A percentile compares a stretch with the other conserved stretches of the same genome.
Conservation (phyloP, 53 echinoderm and acorn worm genomes). For the Zoroaster sp. region DNA sequence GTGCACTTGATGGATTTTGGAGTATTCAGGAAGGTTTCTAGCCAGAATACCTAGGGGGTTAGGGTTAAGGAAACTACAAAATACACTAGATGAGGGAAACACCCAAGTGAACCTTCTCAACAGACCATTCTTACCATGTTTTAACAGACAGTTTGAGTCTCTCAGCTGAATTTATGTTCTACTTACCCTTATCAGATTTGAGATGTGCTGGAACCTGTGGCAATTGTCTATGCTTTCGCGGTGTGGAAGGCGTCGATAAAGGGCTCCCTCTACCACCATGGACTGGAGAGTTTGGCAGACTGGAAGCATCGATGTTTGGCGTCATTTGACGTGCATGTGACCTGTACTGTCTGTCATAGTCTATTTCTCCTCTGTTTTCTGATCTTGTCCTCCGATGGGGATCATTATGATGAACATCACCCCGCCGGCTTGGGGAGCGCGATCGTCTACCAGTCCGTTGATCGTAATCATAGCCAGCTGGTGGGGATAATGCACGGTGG, state of each 20-base stretch:
- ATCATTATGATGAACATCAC: constrained; percentile 63
- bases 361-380: constrained; percentile 88
- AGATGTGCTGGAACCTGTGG: constrained; percentile 84
- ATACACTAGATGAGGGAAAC: no score
- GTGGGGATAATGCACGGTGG: constrained; percentile 74
- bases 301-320: constrained; percentile 64
- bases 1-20: no score
- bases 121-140: neutral
- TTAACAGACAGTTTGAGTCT: neutral
- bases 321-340: constrained; percentile 56
- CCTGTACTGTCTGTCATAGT: constrained; percentile 86
- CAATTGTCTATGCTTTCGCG: constrained; percentile 88
- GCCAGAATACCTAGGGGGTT: no score
- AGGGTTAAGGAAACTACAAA: no score
- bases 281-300: constrained; percentile 94
- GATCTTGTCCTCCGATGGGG: constrained; percentile 86
- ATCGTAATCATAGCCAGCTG: constrained; percentile 73
- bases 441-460: constrained; percentile 71
- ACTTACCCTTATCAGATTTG: constrained; percentile 90
- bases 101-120: no score
- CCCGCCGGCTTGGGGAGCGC: constrained; percentile 87
- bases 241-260: constrained; percentile 93
- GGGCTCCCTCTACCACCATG: constrained; percentile 84
- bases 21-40: no score
- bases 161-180: no score